Base-by-base conservation (phyloP, 1,140 invertebrate species). In the Neocloeon triangulifer region DNA sequence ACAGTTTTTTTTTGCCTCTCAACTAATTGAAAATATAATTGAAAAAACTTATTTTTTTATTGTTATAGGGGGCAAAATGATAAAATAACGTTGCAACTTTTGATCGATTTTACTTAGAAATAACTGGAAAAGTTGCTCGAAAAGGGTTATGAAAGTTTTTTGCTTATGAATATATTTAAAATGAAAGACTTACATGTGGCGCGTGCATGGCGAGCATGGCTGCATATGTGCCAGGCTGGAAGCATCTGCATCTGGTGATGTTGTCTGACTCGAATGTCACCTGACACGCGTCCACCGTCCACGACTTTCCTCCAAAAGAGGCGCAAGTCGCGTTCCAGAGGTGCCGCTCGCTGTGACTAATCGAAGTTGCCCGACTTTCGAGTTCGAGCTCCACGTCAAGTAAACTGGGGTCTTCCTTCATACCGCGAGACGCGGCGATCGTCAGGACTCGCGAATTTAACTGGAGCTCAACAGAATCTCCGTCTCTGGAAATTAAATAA, bases 381-480 rank as follows among this genome's bases (percentile, higher is more conserved):
- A n/a, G n/a, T n/a, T n/a, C n/a, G n/a, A n/a, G n/a, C n/a, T n/a
- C n/a, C n/a, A n/a, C n/a, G n/a, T n/a, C n/a, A n/a, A n/a, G n/a
- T n/a, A n/a, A n/a, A n/a, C n/a, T n/a, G n/a, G n/a, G n/a, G n/a
- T n/a, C n/a, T n/a, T n/a, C n/a, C n/a, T n/a, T n/a, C n/a, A n/a
- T n/a, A n/a, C n/a, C n/a, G n/a, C n/a, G n/a, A n/a, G n/a, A n/a
- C n/a, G n/a, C n/a, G n/a, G n/a, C 55, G 2, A 67, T 55, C 12
- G 54, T 55, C 14, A 69, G 54, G 9, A 72, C 49, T 35, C 61
- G 57, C 1, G 69, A 73, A 36, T 65, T 61, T 12, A 72, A 52
- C 37, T 63, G 62, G 46, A 70, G 72, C 43, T 72, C 66, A 25
- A 69, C 48, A 43, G 72, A 69, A 12, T 52, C 58, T 4, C 64